These are phyloP conservation scores for Apantesis nais DNA, from an alignment of 2,888 invertebrate species.

Conservation along the genomic window DNA sequence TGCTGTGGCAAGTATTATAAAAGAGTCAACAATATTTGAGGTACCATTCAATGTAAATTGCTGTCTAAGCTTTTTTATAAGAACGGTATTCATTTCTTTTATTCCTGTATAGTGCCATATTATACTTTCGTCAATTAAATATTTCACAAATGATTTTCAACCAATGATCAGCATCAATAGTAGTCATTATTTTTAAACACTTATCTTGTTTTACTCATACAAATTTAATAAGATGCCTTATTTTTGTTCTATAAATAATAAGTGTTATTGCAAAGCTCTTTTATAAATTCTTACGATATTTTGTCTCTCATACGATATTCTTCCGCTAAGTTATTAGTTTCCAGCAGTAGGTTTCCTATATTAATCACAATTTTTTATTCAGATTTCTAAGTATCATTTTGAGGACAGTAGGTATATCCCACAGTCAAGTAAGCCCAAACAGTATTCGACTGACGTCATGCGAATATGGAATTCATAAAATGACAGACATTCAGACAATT, in stretches of 20 bases:
- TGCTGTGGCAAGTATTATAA: neutral
- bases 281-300: too few species aligned
- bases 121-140: neutral
- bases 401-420: neutral
- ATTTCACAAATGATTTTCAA: neutral
- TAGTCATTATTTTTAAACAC: too few species aligned
- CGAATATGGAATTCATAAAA: conserved; percentile 4
- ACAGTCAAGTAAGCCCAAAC: neutral
- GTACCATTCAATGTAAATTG: neutral
- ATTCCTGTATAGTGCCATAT: neutral
- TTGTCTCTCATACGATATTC: neutral
- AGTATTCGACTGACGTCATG: neutral
- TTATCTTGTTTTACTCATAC: too few species aligned
- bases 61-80: neutral
- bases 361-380: too few species aligned
- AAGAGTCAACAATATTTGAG: conserved; percentile 3
- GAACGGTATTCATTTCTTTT: neutral
- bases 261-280: neutral
- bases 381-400: neutral
- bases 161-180: too few species aligned
- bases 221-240: too few species aligned
- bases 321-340: neutral
- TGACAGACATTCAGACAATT: neutral
- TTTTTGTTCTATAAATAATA: too few species aligned
- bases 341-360: neutral